These are phyloP conservation scores for Keiferia lycopersicella DNA, from an alignment of 2,888 invertebrate genomes.

Conservation along the genomic window DNA sequence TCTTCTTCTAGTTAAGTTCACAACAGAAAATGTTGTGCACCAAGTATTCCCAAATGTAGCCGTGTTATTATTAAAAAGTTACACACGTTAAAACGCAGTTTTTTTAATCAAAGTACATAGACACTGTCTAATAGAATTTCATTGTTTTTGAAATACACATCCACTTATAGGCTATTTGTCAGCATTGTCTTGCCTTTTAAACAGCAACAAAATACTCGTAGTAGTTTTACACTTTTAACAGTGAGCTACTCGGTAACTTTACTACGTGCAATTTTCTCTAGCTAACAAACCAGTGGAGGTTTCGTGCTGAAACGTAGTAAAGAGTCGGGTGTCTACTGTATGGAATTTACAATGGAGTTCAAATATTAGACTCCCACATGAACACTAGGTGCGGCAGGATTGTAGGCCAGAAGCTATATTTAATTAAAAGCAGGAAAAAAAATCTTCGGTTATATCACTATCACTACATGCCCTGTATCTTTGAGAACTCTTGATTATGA, in stretches of 20 bases:
- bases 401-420: slow-evolving; percentile 31
- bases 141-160: too few relatives aligned
- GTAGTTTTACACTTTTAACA: not conserved
- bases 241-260: not conserved
- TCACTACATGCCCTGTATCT: too few relatives aligned
- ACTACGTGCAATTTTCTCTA: not conserved
- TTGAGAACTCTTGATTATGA: too few relatives aligned
- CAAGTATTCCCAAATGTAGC: too few relatives aligned
- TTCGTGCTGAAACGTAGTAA: slow-evolving; percentile 37
- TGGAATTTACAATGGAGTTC: slow-evolving; percentile 37
- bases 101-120: too few relatives aligned
- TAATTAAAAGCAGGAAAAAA: not conserved
- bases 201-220: not conserved
- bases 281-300: slow-evolving; percentile 17
- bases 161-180: too few relatives aligned
- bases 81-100: too few relatives aligned
- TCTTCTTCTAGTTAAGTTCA: too few relatives aligned
- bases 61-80: too few relatives aligned
- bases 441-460: too few relatives aligned
- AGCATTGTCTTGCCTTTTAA: not conserved
- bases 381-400: slow-evolving; percentile 38
- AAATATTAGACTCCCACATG: slow-evolving; percentile 37
- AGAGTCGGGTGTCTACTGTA: slow-evolving; percentile 25
- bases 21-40: not conserved
- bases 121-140: too few relatives aligned